Evolutionary conservation across 2,888 invertebrate species (phyloP), one percentile per base, ranked within the genome.

Genomic region (Scaptodrosophila latifasciaeformis): DNA sequence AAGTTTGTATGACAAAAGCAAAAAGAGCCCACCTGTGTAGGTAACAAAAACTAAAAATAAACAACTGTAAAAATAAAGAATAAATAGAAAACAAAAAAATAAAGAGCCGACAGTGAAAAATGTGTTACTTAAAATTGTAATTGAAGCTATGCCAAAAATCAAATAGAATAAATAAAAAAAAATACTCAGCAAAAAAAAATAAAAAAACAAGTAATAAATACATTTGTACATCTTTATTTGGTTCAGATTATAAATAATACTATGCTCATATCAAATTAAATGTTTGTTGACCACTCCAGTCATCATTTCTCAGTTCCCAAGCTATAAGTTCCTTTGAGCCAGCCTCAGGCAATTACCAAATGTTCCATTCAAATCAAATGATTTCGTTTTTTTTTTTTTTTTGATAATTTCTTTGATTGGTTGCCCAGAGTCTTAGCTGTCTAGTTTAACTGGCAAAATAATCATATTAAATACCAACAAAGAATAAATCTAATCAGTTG

Each of bases 11-110:
- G n/a, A n/a, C n/a, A n/a, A n/a, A n/a, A 19, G 46, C 24, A 31
- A 40, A 44, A 51, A 68, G 62, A 75, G 62, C 80, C 71, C 76
- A 76, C 70, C 66, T 69, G 62, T 65, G 54, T 75, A 74, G 70
- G 66, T 69, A 75, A 40, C 12, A 30, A 39, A 44, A 40, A 39
- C 35, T n/a, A n/a, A n/a, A n/a, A n/a, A n/a, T n/a, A n/a, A n/a
- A n/a, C n/a, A n/a, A n/a, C n/a, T n/a, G n/a, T n/a, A n/a, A n/a
- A n/a, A n/a, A n/a, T n/a, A n/a, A n/a, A n/a, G n/a, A n/a, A n/a
- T n/a, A n/a, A n/a, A n/a, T n/a, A n/a, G n/a, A n/a, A n/a, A n/a
- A n/a, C n/a, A n/a, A n/a, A n/a, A n/a, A n/a, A n/a, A n/a, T n/a
- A n/a, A n/a, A n/a, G n/a, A n/a, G n/a, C n/a, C n/a, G n/a, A 49